phyloP scores from a whole-genome alignment of 1,140 invertebrate species.

The Drosophila nigrodunni region DNA sequence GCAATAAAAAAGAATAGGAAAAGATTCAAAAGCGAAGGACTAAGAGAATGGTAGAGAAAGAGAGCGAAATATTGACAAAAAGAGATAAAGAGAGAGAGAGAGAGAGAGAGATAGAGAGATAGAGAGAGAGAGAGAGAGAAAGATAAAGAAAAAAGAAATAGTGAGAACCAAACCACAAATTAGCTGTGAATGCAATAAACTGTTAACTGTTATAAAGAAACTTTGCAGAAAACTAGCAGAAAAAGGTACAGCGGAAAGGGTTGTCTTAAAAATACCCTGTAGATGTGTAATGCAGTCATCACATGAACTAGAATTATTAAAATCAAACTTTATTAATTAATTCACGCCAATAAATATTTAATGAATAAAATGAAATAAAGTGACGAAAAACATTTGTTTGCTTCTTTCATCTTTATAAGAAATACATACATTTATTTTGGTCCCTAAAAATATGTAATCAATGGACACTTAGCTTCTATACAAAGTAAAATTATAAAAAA shows the following conservation, averaged over 20 bases:
- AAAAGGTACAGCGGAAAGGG: not conserved
- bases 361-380: too few species aligned
- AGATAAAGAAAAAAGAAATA: not conserved
- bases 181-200: conserved; percentile 17
- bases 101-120: conserved; percentile 3
- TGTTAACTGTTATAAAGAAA: conserved; percentile 3
- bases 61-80: too few species aligned
- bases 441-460: too few species aligned
- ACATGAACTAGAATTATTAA: too few species aligned
- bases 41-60: not conserved
- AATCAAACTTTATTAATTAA: too few species aligned
- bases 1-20: conserved; percentile 4
- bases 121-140: not conserved
- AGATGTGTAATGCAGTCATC: too few species aligned
- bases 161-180: conserved; percentile 1
- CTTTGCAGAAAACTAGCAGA: not conserved
- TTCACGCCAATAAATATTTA: too few species aligned
- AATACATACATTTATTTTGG: too few species aligned
- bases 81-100: not conserved
- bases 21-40: conserved; percentile 5
- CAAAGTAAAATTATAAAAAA: too few species aligned
- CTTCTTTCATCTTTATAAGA: too few species aligned
- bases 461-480: too few species aligned
- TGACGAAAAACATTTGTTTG: too few species aligned
- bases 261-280: not conserved